phyloP scores from a whole-genome alignment of 2,797 vertebrate genomes.

The Bradypus variegatus region DNA sequence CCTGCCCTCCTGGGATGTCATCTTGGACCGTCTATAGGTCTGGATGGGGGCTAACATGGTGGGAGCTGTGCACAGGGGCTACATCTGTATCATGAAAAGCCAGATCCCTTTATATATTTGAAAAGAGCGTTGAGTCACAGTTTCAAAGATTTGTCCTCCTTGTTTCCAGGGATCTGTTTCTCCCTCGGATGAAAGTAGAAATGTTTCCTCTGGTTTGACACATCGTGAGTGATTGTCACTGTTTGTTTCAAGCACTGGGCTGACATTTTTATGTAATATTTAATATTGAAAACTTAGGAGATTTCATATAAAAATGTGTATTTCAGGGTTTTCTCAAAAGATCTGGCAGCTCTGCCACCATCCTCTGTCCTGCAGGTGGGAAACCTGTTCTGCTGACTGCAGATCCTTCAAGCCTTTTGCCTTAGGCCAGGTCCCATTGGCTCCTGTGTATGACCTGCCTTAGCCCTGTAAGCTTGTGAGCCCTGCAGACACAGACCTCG shows the following conservation, averaged over 20 bases:
- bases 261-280: not conserved
- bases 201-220: not conserved
- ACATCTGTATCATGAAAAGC: not conserved
- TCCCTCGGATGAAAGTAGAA: not conserved
- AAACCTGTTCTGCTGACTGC: no score
- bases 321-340: not conserved
- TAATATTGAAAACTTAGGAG: not conserved
- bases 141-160: not conserved
- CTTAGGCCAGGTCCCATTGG: not conserved
- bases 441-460: not conserved
- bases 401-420: fast-evolving
- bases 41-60: not conserved
- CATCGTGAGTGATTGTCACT: not conserved
- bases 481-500: not conserved
- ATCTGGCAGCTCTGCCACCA: not conserved
- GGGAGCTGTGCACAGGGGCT: not conserved
- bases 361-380: no score
- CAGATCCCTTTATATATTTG: not conserved
- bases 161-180: not conserved
- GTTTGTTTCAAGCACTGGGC: not conserved
- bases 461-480: not conserved
- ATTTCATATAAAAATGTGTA: not conserved
- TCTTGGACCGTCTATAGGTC: not conserved
- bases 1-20: not conserved
- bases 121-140: not conserved